phyloP scores from a whole-genome alignment of 2,888 invertebrate genomes.

The Dasysyrphus albostriatus region DNA sequence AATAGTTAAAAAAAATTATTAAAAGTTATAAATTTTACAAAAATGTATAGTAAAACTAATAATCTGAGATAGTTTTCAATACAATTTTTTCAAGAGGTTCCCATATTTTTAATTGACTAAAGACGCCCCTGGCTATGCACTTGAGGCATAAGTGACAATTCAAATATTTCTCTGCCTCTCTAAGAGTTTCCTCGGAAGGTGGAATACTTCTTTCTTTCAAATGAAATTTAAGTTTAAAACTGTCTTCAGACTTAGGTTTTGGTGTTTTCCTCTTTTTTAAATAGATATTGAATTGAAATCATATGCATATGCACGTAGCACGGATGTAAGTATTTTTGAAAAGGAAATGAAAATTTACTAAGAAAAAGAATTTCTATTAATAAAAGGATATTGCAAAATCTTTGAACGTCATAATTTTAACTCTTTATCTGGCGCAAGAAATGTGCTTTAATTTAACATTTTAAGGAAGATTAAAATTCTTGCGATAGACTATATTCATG shows the following conservation, averaged over 20 bases:
- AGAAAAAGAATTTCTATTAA: neutral
- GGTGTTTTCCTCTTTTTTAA: neutral
- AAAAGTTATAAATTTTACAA: too few species aligned
- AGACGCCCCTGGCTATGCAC: too few species aligned
- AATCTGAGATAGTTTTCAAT: too few species aligned
- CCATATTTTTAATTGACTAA: too few species aligned
- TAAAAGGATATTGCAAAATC: conserved; percentile 10
- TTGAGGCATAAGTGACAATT: neutral
- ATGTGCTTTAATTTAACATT: too few species aligned
- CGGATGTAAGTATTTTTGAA: neutral
- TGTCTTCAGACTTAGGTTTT: neutral
- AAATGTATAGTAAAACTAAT: too few species aligned
- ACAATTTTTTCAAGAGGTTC: too few species aligned
- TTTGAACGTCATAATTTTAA: neutral
- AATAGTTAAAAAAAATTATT: too few species aligned
- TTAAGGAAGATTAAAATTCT: too few species aligned
- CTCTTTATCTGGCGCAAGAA: too few species aligned
- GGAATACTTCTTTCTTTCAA: neutral
- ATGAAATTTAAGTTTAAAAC: neutral
- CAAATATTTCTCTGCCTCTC: neutral
- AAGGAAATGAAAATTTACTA: neutral
- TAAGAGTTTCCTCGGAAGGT: neutral
- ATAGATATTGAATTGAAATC: neutral
- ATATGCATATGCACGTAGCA: neutral
- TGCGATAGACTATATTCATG: too few species aligned